Conservation (phyloP, 2,888 invertebrate genomes). For the Pseudoips prasinana region DNA sequence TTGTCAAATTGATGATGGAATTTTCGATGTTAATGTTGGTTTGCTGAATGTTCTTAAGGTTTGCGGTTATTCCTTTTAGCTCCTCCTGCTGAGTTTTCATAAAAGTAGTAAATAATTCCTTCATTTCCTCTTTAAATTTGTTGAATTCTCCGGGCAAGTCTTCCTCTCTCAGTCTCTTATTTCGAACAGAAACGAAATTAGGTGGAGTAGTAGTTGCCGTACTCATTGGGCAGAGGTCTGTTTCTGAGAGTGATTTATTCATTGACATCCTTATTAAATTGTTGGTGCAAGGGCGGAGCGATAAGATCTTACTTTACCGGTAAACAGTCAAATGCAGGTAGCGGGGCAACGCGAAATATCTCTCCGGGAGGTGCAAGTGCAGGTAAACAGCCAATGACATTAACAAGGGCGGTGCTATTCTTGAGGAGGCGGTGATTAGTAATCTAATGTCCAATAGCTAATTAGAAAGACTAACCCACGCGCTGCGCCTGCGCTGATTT, state of each 20-base stretch:
- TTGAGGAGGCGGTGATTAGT: not conserved
- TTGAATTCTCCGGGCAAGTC: conserved; percentile 1
- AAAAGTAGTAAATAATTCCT: conserved; percentile 2
- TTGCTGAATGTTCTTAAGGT: conserved; percentile 4
- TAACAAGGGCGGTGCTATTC: not conserved
- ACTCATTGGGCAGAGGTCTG: conserved; percentile 3
- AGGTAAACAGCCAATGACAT: not conserved
- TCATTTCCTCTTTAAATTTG: conserved; percentile 5
- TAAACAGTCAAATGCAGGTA: not conserved
- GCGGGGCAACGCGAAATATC: not conserved
- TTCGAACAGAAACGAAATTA: conserved; percentile 1
- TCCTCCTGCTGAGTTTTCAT: conserved; percentile 1
- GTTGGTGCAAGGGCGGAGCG: not conserved
- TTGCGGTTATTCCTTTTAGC: not conserved
- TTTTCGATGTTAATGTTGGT: conserved; percentile 6
- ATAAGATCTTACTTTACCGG: not conserved
- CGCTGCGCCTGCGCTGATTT: not conserved
- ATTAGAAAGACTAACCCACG: not conserved
- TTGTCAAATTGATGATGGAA: not conserved
- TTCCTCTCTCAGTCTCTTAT: too few relatives aligned
- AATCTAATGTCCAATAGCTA: not conserved
- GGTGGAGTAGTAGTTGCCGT: not conserved
- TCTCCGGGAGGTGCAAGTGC: not conserved
- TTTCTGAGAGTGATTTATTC: conserved; percentile 5
- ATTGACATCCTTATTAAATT: not conserved